Evolutionary conservation across 2,113 vertebrate genomes (phyloP), one percentile per base, ranked within the genome.

Genomic region (Zingel zingel): DNA sequence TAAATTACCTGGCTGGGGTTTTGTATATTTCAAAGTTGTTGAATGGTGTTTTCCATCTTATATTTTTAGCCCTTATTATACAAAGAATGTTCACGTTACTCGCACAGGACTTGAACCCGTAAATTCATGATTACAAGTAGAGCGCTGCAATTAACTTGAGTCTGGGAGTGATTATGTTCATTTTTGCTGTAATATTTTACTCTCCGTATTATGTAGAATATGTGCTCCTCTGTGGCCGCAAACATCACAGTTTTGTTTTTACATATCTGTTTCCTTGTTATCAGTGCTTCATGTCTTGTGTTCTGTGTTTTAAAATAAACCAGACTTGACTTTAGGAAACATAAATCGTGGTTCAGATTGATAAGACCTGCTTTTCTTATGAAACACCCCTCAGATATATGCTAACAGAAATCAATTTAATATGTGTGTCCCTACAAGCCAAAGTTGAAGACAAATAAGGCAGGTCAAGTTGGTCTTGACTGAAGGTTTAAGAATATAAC

Each of bases 381-480:
- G 64, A 81, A 85, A 80, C 76, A 65, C 51, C 56, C 72, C 62
- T 33, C 79, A 53, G 30, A 58, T 21, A 11, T 57, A 18, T 19
- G 36, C 23, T 27, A 47, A 12, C 9, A 43, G 43, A 64, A 74
- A 3, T 14, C 18, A 39, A 47, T 84, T 53, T 21, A 7, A 61
- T 14, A n/a, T 19, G 4, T 57, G 61, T 56, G 75, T 75, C 21
- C 2, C 59, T 77, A 53, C 39, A 63, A 87, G 77, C 82, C 84
- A 77, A 84, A 84, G 74, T 87, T 61, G 50, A 74, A 84, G 72
- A 81, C 74, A 78, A 86, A 64, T 79, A 73, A 81, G 82, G 73
- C 61, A 85, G 72, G 80, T 90, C 88, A 83, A 81, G 67, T 80
- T 79, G 82, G 78, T 83, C 86, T 91, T 74, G 80, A 63, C 77